Base-by-base conservation (phyloP, 2,888 invertebrate species). In the Caenorhabditis angaria region DNA sequence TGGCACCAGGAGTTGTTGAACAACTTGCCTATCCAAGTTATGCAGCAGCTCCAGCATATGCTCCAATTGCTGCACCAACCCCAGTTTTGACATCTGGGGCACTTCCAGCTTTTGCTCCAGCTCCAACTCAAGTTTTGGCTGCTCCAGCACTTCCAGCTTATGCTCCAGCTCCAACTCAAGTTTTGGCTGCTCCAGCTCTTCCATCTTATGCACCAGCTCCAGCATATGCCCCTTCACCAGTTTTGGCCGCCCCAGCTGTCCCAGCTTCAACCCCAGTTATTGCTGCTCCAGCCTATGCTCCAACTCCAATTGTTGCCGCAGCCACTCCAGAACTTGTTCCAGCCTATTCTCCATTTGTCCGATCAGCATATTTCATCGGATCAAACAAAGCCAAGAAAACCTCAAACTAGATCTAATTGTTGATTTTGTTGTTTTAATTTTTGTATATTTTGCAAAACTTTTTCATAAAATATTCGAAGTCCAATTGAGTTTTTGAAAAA, bases 281-380 rank as follows among this genome's bases (percentile, higher is more conserved):
- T 1, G 59, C 59, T 18, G 41, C 41, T n/a, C n/a, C n/a, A 47
- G 61, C 56, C 22, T 64, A 60, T 48, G 70, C 70, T 24, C 66
- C 71, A 55, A 56, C 57, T 24, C 58, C 60, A 35, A 59, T 54
- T 29, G 25, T 53, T 1, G 59, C 59, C 41, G 41, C 41, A 12
- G 50, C n/a, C n/a, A n/a, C 53, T n/a, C 61, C 61, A 61, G 25
- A 18, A 20, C 25, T 41, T 3, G 53, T 61, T 18, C 77, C 77
- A 54, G 77, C 77, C 62, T 77, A 72, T 29, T 74, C 77, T 62
- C 77, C 77, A 57, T 74, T 77, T 59, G 77, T 74, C 48, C 66
- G 77, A n/a, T 65, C 73, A 54, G 76, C 76, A 56, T 71, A 65
- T 68, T 66, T 77, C 76, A 71, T 71, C 63, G 76, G 76, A 65